Evolutionary conservation across 1,140 invertebrate genomes (phyloP).

Genomic region (Trachymyrmex cornetzi): DNA sequence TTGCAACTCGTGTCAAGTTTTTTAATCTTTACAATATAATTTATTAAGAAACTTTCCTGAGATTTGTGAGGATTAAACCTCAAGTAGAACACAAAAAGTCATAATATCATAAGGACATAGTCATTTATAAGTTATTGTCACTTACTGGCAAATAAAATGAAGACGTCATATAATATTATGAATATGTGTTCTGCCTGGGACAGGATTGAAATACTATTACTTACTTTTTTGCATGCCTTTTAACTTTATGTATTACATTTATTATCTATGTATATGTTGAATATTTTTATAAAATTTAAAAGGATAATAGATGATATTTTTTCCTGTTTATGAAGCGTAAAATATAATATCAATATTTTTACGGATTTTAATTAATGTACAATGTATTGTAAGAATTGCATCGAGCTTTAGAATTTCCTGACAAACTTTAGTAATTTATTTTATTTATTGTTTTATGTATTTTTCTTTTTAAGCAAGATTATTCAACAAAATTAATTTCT

Average conservation of each 20-base stretch:
- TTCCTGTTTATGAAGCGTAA: constrained; percentile 2
- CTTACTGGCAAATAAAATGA: no score
- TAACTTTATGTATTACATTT: constrained; percentile 14
- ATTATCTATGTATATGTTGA: constrained; percentile 28
- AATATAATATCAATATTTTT: constrained; percentile 3
- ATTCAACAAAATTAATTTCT: neutral
- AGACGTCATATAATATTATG: no score
- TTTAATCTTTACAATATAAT: neutral
- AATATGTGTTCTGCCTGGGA: no score
- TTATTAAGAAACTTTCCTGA: neutral
- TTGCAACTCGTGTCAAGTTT: constrained; percentile 11
- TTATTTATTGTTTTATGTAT: neutral
- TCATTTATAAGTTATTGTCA: no score
- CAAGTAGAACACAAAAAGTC: no score
- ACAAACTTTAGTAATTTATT: neutral
- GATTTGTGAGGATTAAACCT: constrained; percentile 19
- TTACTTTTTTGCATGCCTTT: constrained; percentile 34
- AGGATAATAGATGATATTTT: neutral
- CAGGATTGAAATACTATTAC: constrained; percentile 3
- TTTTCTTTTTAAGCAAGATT: neutral
- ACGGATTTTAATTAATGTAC: constrained; percentile 2
- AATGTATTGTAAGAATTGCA: constrained; percentile 11
- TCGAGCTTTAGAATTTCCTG: neutral
- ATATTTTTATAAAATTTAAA: constrained; percentile 2
- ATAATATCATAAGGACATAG: no score